Conservation (phyloP, 2,888 invertebrate species). For the Macaria liturata region DNA sequence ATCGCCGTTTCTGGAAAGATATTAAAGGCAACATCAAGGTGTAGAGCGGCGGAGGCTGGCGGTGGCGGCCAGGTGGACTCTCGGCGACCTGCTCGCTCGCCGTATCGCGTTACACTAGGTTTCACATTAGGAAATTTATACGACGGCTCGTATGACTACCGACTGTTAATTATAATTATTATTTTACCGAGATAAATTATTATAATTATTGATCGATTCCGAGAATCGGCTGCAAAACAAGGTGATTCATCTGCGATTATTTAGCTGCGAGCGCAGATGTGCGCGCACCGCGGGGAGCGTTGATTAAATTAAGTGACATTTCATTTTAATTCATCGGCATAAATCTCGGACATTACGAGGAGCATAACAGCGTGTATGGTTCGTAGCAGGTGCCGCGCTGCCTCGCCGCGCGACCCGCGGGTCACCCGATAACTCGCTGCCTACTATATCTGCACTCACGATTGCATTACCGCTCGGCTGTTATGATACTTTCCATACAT, state of each 20-base stretch:
- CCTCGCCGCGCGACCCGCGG: conserved; percentile 40
- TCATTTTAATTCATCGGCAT: conserved; percentile 71
- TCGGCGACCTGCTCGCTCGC: conserved; percentile 62
- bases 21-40: conserved; percentile 58
- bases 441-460: conserved; percentile 40
- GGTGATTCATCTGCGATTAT: conserved; percentile 71
- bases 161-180: conserved; percentile 80
- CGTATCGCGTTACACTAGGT: conserved; percentile 77
- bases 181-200: conserved; percentile 79
- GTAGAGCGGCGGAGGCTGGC: conserved; percentile 66
- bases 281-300: conserved; percentile 61
- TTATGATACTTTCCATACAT: conserved; percentile 27
- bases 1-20: conserved; percentile 59
- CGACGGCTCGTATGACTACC: conserved; percentile 77
- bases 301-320: conserved; percentile 79
- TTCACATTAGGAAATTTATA: conserved; percentile 83
- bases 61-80: conserved; percentile 60
- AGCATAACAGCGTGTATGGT: conserved; percentile 58
- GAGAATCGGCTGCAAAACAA: conserved; percentile 78
- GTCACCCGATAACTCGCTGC: conserved; percentile 61
- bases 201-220: conserved; percentile 76
- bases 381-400: conserved; percentile 45
- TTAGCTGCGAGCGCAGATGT: conserved; percentile 59
- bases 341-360: conserved; percentile 70
- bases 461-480: conserved; percentile 16